Base-by-base conservation (phyloP, 2,888 invertebrate species). In the Cryptocheilus praepositus region DNA sequence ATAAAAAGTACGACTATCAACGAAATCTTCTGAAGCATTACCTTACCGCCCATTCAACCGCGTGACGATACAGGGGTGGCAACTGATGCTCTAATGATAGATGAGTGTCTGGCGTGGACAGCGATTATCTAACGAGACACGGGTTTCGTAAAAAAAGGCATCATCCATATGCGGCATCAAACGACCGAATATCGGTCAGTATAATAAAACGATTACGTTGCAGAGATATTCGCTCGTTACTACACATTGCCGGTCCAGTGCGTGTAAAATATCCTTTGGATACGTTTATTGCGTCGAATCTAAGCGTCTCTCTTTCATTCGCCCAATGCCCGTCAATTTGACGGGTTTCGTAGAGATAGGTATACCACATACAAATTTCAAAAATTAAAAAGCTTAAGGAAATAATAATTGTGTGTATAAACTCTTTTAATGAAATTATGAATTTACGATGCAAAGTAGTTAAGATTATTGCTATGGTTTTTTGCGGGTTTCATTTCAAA, bases 81-180 rank as follows among this genome's bases (percentile, higher is more conserved):
- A 74, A 74, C 76, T 74, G 85, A 83, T 84, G 81, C 71, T 64
- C 69, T 72, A 72, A 77, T 84, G 85, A 85, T 84, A 76, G 83
- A 85, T 85, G 82, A 79, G 70, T 74, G 74, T 77, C 83, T 83
- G 82, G 73, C 71, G 62, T 69, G 71, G 82, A 82, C 81, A 79
- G 71, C 76, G 76, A 80, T 77, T 77, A 76, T 76, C 77, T 74
- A 71, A 80, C 71, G 67, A 67, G 61, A 63, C 55, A 61, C 65
- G 55, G 64, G 58, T 25, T 44, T 61, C 49, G 57, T 64, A 65
- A 75, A 70, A 73, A 71, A 71, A 63, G 57, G 52, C 58, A 43
- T 63, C 67, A 71, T 58, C 57, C 57, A 73, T 60, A 36, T 36
- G 36, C 36, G 7, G 8, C 36, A 71, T 66, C 44, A 69, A 69